Percentiles rank a stretch among this genome's conserved stretches.
Evolutionary conservation across 2,113 vertebrate species (phyloP).

Genomic region (Salvelinus namaycush): DNA sequence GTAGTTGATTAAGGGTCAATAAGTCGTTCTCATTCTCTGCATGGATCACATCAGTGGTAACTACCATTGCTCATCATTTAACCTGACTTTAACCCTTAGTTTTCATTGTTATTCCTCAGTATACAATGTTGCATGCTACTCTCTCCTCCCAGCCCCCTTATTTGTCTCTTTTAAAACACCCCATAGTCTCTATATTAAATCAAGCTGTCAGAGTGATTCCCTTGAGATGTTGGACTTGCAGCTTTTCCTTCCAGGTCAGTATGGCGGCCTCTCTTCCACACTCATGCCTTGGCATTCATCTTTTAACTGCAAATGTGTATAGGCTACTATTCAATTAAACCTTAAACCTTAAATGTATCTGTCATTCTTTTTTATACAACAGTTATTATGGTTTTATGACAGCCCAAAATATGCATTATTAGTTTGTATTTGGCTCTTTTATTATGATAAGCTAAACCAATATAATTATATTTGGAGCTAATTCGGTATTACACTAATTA

Average conservation of each 20-base stretch:
- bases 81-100: background rate
- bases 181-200: constrained; percentile 81
- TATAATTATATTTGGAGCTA: no score
- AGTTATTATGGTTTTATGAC: background rate
- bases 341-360: no score
- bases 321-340: background rate
- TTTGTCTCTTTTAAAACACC: constrained; percentile 56
- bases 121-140: background rate
- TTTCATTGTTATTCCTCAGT: background rate
- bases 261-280: constrained; percentile 50
- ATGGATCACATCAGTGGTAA: background rate
- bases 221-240: constrained; percentile 78
- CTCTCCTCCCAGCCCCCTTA: constrained; percentile 13
- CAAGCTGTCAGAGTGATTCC: constrained; percentile 85
- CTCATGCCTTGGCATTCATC: no score
- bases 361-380: no score
- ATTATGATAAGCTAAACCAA: no score
- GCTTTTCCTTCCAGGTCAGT: constrained; percentile 75
- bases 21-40: background rate
- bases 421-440: no score
- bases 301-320: background rate
- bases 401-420: no score
- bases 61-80: background rate
- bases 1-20: background rate
- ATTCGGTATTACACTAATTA: no score